Percentiles rank a stretch among this genome's conserved stretches.
Conservation (phyloP, 2,113 vertebrate genomes). For the Trochalopteron elliotii region DNA sequence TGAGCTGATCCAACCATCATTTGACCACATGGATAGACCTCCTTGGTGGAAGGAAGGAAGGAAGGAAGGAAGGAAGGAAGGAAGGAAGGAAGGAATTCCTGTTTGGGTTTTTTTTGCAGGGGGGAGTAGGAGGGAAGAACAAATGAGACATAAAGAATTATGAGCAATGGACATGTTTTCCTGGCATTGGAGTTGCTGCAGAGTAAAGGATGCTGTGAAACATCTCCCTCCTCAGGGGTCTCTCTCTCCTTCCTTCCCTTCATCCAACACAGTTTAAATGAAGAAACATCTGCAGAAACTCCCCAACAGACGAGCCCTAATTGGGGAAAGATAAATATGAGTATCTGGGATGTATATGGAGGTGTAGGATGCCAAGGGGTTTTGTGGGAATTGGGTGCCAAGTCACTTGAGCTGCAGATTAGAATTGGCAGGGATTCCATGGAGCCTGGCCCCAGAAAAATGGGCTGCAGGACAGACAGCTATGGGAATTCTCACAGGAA, state of each 20-base stretch:
- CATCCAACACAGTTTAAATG: slow-evolving; percentile 53
- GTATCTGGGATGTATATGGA: not conserved
- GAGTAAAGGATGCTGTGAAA: not conserved
- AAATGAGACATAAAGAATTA: too few species aligned
- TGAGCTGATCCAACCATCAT: too few species aligned
- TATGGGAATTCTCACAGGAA: not conserved
- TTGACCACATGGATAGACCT: too few species aligned
- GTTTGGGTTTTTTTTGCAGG: too few species aligned
- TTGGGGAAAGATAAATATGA: not conserved
- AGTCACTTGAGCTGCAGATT: not conserved
- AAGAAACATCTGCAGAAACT: slow-evolving; percentile 58
- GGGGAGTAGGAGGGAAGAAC: too few species aligned
- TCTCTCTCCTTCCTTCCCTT: slow-evolving; percentile 60
- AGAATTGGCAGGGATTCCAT: not conserved
- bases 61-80: too few species aligned
- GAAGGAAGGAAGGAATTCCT: too few species aligned
- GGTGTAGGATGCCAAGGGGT: not conserved
- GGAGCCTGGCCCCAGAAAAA: not conserved
- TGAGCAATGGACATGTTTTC: too few species aligned
- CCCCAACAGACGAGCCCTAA: not conserved
- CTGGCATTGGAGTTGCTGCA: too few species aligned
- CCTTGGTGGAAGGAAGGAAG: too few species aligned
- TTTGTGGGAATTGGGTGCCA: not conserved
- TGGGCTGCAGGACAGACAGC: not conserved
- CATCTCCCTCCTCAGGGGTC: slow-evolving; percentile 27